A percentile compares a stretch with the other conserved stretches of the same genome.
Conservation (phyloP, 2,797 vertebrate genomes). For the Darevskia mixta region DNA sequence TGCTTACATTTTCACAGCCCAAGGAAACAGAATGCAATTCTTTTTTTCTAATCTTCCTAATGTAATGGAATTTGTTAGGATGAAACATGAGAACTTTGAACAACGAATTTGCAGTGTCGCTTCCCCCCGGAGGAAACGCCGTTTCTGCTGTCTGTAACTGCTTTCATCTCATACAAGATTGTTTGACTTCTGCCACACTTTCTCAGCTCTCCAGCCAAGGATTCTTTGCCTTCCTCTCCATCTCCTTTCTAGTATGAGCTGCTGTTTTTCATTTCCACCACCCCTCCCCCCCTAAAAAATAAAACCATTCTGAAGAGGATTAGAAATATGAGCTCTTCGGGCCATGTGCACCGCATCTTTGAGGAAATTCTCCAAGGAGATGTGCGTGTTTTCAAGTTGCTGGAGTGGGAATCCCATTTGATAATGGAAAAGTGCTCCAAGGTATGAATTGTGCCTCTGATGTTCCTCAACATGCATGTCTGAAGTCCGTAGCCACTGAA, state of each 20-base stretch:
- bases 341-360: background rate
- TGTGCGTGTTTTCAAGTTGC: background rate
- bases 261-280: constrained; percentile 9
- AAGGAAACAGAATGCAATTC: constrained; percentile 41
- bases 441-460: background rate
- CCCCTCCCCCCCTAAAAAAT: background rate
- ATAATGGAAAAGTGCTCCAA: background rate
- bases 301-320: constrained; percentile 32
- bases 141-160: background rate
- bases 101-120: constrained; percentile 28
- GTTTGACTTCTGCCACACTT: background rate
- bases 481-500: background rate
- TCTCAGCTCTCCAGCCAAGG: background rate
- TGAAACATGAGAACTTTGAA: constrained; percentile 37
- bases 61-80: constrained; percentile 34
- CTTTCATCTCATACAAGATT: constrained; percentile 13
- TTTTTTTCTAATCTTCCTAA: constrained; percentile 27
- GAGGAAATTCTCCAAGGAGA: constrained; percentile 2
- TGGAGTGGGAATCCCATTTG: background rate
- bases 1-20: background rate
- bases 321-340: constrained; percentile 35
- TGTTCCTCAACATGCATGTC: background rate
- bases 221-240: background rate
- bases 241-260: constrained; percentile 15
- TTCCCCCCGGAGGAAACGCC: constrained; percentile 15